A percentile compares a stretch with the other conserved stretches of the same genome.
Conservation (phyloP, 2,888 invertebrate genomes). For the Gastrophysa polygoni region DNA sequence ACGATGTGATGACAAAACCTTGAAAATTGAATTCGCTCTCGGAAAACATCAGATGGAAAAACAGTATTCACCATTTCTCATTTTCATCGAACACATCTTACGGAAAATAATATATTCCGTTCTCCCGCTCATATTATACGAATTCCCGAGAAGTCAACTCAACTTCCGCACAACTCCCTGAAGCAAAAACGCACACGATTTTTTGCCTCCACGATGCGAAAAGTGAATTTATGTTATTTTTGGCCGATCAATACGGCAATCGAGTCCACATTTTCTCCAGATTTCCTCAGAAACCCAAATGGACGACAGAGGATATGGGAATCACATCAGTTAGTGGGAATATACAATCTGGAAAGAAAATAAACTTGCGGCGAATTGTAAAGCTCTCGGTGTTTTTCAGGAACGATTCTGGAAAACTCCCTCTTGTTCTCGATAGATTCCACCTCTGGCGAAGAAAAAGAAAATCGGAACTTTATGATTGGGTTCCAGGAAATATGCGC, state of each 20-base stretch:
- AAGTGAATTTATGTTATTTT: background rate
- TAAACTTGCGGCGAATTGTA: background rate
- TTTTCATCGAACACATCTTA: background rate
- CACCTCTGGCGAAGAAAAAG: too few species aligned
- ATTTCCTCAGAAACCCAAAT: background rate
- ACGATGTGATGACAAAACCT: background rate
- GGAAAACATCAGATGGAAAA: background rate
- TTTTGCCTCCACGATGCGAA: background rate
- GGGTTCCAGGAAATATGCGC: too few species aligned
- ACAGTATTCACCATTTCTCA: background rate
- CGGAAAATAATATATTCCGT: background rate
- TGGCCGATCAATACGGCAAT: background rate
- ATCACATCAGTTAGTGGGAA: background rate
- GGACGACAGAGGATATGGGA: background rate
- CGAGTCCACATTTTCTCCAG: background rate
- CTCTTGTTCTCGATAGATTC: background rate
- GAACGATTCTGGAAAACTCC: background rate
- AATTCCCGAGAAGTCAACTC: background rate
- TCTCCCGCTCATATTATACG: background rate
- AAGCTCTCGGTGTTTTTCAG: background rate
- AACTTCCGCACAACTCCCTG: background rate
- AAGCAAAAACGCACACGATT: background rate
- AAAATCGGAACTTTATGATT: too few species aligned
- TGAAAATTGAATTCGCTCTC: background rate
- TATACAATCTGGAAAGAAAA: background rate